Evolutionary conservation across 2,113 vertebrate species (phyloP), one percentile per base, ranked within the genome.

Genomic region (Silurus meridionalis): DNA sequence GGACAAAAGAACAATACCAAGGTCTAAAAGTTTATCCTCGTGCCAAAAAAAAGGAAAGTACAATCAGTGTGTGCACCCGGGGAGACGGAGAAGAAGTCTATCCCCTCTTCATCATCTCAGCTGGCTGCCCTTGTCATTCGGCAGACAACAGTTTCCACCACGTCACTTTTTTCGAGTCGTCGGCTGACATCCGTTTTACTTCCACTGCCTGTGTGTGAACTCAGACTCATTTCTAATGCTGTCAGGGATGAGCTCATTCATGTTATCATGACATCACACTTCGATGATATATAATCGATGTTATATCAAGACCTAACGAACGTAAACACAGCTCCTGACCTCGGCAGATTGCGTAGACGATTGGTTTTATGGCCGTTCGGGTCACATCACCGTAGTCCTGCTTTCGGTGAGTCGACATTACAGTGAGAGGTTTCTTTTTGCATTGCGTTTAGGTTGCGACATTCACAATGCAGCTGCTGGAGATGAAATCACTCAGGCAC

Each of bases 31-130:
- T 78, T 77, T 55, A 52, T 52, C 53, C 6, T 55, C 55, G 13
- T 55, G 50, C 52, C 74, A 55, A 55, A 74, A 77, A 46, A 37
- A 37, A 46, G 23, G 23, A 52, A 25, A 55, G 74, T 15, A 55
- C 19, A n/a, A 46, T n/a, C n/a, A 19, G 82, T 19, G 15, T 83
- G 64, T 3, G n/a, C 50, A 28, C 69, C 71, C 66, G 23, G 17
- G 13, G 14, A 64, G 50, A 75, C 5, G n/a, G 61, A 48, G 57
- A 13, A 3, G 5, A 1, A 81, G 23, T 19, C 23, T 6, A 53
- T 53, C 60, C 48, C 1, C 37, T 64, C 64, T 1, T 23, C 37
- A 66, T 81, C 78, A 85, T 81, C 83, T 88, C 83, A 85, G 83
- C 87, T 66, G 67, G 83, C 17, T 5, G 28, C 77, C 25, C 57